A percentile compares a stretch with the other conserved stretches of the same genome.
Evolutionary conservation across 2,113 vertebrate genomes (phyloP).

Genomic region (Aldabrachelys gigantea): DNA sequence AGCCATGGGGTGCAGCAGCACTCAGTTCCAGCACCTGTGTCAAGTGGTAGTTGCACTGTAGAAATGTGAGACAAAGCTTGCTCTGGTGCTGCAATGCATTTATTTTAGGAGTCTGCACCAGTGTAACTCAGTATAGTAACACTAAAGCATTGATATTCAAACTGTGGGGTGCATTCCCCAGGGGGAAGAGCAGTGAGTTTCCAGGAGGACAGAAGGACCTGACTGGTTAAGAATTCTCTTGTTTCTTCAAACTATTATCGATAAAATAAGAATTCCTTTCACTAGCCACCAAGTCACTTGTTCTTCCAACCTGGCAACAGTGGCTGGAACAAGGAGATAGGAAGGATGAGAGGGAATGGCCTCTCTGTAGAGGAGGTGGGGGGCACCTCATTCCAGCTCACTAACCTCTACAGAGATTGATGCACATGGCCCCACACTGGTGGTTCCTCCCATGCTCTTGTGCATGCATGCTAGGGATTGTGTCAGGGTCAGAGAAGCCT

Average conservation of each 20-base stretch:
- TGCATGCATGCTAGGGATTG: background rate
- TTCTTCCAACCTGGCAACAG: background rate
- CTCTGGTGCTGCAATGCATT: background rate
- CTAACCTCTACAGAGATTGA: background rate
- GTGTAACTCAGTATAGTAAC: background rate
- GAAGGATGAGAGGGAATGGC: background rate
- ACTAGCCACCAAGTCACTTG: background rate
- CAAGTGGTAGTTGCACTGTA: background rate
- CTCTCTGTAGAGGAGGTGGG: no score
- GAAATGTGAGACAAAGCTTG: background rate
- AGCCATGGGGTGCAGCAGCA: no score
- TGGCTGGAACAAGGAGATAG: background rate
- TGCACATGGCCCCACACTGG: background rate
- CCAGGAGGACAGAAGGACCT: background rate
- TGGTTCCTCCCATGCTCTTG: background rate
- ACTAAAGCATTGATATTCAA: background rate
- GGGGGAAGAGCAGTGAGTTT: background rate
- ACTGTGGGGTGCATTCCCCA: background rate
- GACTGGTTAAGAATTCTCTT: background rate
- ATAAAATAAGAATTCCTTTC: background rate
- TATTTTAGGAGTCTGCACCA: background rate
- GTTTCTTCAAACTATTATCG: background rate
- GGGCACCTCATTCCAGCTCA: background rate
- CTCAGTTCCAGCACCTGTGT: no score
- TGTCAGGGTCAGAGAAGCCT: no score